Base-by-base conservation (phyloP, 2,888 invertebrate species). In the Leptopilina drosophilae region DNA sequence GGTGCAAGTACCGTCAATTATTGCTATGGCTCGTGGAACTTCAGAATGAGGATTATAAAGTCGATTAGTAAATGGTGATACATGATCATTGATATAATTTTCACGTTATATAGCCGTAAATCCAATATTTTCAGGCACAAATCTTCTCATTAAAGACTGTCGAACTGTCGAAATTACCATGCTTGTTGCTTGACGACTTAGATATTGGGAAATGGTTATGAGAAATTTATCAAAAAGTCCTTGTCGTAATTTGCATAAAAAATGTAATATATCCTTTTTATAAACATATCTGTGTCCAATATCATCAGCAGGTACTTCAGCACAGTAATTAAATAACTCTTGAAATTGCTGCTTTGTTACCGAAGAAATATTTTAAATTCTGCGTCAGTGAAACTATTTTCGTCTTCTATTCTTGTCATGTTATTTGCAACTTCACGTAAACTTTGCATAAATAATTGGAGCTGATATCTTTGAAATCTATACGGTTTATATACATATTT, bases 291-390 rank as follows among this genome's bases (percentile, higher is more conserved):
- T 62, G 7, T 64, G 33, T 14, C 76, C 76, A 20, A 64, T 46
- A 69, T 20, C 20, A 40, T 14, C 64, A 40, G 59, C 49, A n/a
- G 78, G 78, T 67, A 78, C 69, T 59, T 66, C 59, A 78, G 56
- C 78, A 49, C 64, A 78, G 49, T 75, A 64, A 9, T 56, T 82
- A 33, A 73, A 82, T 62, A 83, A 12, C n/a, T 83, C 82, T n/a
- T 20, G 15, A 40, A 82, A 84, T 46, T 84, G 82, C 53, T 81
- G 15, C 59, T 83, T 83, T 26, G 82, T 79, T 14, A 82, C 49
- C 9, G 78, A 79, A 6, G 78, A 77, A 56, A 56, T 3, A 8
- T 78, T 65, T 78, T 40, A 69, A 81, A 81, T 65, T 83, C 80
- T 9, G 79, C 77, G 66, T 83, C 82, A 3, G 78, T 40, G 0